Base-by-base conservation (phyloP, 2,797 vertebrate genomes). In the Schizothorax lantsangensis region DNA sequence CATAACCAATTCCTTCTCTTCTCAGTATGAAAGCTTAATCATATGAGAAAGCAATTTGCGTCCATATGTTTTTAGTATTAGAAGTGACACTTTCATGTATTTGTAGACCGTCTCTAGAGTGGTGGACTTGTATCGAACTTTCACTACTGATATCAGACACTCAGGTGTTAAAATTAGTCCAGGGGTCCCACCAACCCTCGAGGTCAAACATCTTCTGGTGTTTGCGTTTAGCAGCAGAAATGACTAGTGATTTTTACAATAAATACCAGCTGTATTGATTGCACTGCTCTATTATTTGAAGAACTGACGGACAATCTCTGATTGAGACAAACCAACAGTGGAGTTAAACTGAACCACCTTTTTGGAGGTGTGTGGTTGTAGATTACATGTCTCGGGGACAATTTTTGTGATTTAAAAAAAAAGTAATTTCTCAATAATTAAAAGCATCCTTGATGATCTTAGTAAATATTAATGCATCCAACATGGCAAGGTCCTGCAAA, bases 391-490 rank as follows among this genome's bases (percentile, higher is more conserved):
- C 9, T 19, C 23, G 10, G 14, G 36, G 43, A 26, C 9, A 23
- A 1, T 8, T 74, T 84, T 62, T 54, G 90, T 74, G 89, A 89
- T 91, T 91, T 92, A 90, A 89, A 90, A 88, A 72, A n/a, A n/a
- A n/a, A 80, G 8, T 38, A 40, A 30, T 43, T 86, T 92, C 87
- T 17, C n/a, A 21, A n/a, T 49, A 43, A 54, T 21, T 6, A 45
- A 57, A 57, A 57, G 9, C 33, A 68, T 64, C 33, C n/a, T 5
- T 64, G 4, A n/a, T 38, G 12, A 15, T 66, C 23, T 64, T 47
- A n/a, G 11, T 79, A 33, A 36, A 26, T 40, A 47, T 59, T 1
- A 47, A 62, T 47, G 38, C 40, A 17, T 52, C 33, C 57, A 26
- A 69, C 26, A 40, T 57, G 62, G 54, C 6, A 14, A 7, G 2